Percentiles rank a stretch among this genome's conserved stretches.
These are phyloP conservation scores for Epizoanthus stellaris DNA, from an alignment of 92 coral and sea anemone species.

Conservation along the genomic window DNA sequence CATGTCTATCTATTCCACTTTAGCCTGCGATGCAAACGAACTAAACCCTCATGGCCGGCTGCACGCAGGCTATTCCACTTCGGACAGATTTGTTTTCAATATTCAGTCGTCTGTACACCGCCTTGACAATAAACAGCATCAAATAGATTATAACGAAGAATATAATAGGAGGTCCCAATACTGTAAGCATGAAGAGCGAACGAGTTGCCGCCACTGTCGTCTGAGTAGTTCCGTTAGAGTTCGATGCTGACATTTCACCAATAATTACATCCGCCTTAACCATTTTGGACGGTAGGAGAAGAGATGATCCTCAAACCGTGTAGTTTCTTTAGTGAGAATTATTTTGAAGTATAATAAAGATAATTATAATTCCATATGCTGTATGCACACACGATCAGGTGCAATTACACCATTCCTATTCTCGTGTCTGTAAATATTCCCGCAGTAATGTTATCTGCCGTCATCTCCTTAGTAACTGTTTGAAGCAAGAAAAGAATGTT, in stretches of 20 bases:
- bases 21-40: too few relatives aligned
- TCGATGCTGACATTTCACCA: neutral
- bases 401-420: too few relatives aligned
- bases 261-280: neutral
- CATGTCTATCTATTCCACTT: neutral
- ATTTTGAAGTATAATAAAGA: too few relatives aligned
- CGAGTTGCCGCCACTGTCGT: neutral
- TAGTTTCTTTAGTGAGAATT: too few relatives aligned
- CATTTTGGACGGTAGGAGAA: slow-evolving; percentile 2
- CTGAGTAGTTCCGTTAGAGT: neutral
- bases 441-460: too few relatives aligned
- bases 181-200: neutral
- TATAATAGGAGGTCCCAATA: slow-evolving; percentile 13
- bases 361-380: too few relatives aligned
- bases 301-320: too few relatives aligned
- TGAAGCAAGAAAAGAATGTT: too few relatives aligned
- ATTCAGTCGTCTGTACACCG: neutral
- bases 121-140: neutral
- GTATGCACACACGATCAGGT: too few relatives aligned
- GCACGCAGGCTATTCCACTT: neutral
- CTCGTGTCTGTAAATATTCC: too few relatives aligned
- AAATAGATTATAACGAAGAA: slow-evolving; percentile 7
- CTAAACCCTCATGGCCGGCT: too few relatives aligned
- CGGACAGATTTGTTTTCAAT: neutral
- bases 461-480: too few relatives aligned